A percentile compares a stretch with the other conserved stretches of the same genome.
Evolutionary conservation across 2,888 invertebrate genomes (phyloP).

Genomic region (Aporophyla lueneburgensis): DNA sequence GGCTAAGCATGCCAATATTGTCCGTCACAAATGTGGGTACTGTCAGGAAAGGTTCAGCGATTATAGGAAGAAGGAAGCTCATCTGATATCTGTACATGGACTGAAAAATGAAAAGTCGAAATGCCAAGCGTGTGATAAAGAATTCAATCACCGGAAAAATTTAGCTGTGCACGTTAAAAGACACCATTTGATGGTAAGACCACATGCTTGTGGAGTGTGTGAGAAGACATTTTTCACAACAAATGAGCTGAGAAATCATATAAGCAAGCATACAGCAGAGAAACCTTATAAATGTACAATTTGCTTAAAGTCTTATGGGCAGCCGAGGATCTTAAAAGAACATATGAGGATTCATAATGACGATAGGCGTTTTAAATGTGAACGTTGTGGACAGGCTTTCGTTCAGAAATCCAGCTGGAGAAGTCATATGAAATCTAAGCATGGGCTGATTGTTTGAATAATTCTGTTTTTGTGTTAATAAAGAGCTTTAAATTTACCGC

Average conservation of each 20-base stretch:
- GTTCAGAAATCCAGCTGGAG: conserved; percentile 75
- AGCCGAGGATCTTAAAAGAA: conserved; percentile 68
- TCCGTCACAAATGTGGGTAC: conserved; percentile 74
- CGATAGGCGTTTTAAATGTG: conserved; percentile 69
- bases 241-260: conserved; percentile 79
- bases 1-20: conserved; percentile 68
- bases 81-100: conserved; percentile 79
- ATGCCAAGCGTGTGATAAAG: conserved; percentile 86
- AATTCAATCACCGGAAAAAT: conserved; percentile 84
- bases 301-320: conserved; percentile 76
- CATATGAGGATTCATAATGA: conserved; percentile 76
- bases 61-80: conserved; percentile 81
- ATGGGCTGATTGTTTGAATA: conserved; percentile 49
- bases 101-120: conserved; percentile 68
- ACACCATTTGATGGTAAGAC: conserved; percentile 72
- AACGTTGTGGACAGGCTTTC: conserved; percentile 72
- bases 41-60: conserved; percentile 79
- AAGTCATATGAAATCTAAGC: conserved; percentile 69
- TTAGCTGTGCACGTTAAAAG: conserved; percentile 84
- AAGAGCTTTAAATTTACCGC: background rate
- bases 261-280: conserved; percentile 79
- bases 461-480: conserved; percentile 20
- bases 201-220: conserved; percentile 59
- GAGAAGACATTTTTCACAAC: conserved; percentile 60
- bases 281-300: conserved; percentile 78